Evolutionary conservation across 2,113 vertebrate genomes (phyloP).

Genomic region (Acanthisitta chloris): DNA sequence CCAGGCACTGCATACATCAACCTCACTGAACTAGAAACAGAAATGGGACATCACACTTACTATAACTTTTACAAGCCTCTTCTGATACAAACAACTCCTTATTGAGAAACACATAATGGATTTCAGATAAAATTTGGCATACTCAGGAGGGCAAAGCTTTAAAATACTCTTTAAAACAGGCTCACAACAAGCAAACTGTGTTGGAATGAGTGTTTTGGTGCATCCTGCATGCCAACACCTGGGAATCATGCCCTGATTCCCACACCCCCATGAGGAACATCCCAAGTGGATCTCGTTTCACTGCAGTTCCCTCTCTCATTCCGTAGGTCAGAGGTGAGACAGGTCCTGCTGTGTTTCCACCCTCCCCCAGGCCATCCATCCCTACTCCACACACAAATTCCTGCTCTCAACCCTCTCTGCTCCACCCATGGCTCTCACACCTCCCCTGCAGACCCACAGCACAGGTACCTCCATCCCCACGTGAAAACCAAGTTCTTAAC

Average conservation of each 20-base stretch:
- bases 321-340: accelerated
- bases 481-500: not conserved
- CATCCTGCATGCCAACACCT: accelerated
- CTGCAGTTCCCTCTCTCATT: accelerated
- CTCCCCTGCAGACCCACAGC: not conserved
- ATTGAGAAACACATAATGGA: not conserved
- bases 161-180: accelerated
- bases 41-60: not conserved
- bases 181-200: accelerated
- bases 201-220: accelerated
- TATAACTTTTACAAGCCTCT: not conserved
- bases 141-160: not conserved
- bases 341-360: accelerated
- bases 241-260: not conserved
- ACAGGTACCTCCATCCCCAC: not conserved
- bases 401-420: not conserved
- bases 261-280: accelerated
- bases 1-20: not conserved
- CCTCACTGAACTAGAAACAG: not conserved
- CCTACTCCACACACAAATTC: accelerated
- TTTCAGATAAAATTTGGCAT: not conserved
- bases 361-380: not conserved
- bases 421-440: accelerated
- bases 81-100: not conserved
- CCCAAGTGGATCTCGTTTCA: accelerated